Evolutionary conservation across 1,140 invertebrate species (phyloP).

Genomic region (Penaeus indicus): DNA sequence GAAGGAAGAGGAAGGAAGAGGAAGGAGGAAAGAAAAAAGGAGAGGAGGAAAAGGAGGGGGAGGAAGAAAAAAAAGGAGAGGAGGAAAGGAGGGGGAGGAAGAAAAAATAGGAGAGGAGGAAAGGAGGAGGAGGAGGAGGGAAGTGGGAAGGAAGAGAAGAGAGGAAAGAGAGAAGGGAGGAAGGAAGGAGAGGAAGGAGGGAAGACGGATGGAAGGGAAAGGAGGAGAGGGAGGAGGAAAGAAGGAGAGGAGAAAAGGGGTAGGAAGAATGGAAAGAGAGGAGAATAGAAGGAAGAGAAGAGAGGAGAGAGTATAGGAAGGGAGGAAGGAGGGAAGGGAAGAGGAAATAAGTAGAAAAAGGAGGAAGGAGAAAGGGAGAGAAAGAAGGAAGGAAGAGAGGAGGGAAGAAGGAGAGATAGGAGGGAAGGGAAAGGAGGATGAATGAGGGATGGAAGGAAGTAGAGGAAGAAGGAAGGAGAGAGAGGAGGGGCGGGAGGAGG

Average conservation of each 20-base stretch:
- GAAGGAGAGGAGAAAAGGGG: neutral
- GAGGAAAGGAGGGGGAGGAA: neutral
- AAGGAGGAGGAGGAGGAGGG: neutral
- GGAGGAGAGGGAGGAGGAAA: neutral
- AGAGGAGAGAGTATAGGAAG: neutral
- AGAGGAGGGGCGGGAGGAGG: no score
- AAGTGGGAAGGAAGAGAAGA: neutral
- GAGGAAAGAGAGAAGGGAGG: neutral
- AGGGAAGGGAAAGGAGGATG: no score
- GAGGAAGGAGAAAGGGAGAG: no score
- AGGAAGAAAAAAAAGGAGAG: neutral
- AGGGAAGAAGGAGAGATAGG: no score
- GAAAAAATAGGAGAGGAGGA: neutral
- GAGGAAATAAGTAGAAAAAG: no score
- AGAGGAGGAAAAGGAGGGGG: no score
- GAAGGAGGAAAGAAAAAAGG: no score
- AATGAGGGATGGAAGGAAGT: no score
- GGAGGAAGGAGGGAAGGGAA: no score
- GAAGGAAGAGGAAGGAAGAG: no score
- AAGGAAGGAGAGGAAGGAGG: neutral
- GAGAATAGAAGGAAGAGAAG: neutral
- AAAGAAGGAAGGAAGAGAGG: no score
- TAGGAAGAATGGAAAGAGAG: neutral
- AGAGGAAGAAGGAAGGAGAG: no score
- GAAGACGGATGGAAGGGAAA: neutral